Percentiles rank a stretch among this genome's conserved stretches.
phyloP scores from a whole-genome alignment of 2,113 vertebrate genomes.

The Amphiprion ocellaris region DNA sequence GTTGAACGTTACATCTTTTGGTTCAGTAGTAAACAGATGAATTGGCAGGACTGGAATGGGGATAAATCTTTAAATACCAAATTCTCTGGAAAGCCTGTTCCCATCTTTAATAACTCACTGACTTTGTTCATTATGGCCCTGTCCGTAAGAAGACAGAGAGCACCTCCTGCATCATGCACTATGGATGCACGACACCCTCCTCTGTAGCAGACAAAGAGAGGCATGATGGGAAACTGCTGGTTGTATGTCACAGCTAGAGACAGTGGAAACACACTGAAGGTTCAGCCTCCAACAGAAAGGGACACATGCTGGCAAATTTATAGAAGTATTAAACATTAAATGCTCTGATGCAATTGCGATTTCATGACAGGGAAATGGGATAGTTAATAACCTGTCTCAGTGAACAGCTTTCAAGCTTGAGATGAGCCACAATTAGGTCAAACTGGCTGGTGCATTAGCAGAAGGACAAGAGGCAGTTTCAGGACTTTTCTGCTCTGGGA shows the following conservation, averaged over 20 bases:
- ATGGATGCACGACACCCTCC: conserved; percentile 13
- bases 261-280: conserved; percentile 34
- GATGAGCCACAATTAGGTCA: conserved; percentile 81
- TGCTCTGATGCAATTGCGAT: conserved; percentile 74
- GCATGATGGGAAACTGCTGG: conserved; percentile 48
- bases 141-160: conserved; percentile 17
- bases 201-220: conserved; percentile 40
- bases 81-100: conserved; percentile 57
- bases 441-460: conserved; percentile 68
- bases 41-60: neutral
- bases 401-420: conserved; percentile 58
- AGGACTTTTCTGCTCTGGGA: conserved; percentile 71
- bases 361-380: conserved; percentile 75
- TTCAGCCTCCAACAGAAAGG: conserved; percentile 49
- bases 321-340: conserved; percentile 80
- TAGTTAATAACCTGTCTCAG: conserved; percentile 72
- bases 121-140: conserved; percentile 65
- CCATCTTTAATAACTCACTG: conserved; percentile 33
- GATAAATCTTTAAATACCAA: conserved; percentile 44
- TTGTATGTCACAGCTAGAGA: conserved; percentile 62
- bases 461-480: conserved; percentile 74
- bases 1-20: neutral
- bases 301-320: conserved; percentile 78
- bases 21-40: neutral
- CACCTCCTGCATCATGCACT: conserved; percentile 23